Conservation (phyloP, 2,888 invertebrate genomes). For the Cyclophora albipunctata region DNA sequence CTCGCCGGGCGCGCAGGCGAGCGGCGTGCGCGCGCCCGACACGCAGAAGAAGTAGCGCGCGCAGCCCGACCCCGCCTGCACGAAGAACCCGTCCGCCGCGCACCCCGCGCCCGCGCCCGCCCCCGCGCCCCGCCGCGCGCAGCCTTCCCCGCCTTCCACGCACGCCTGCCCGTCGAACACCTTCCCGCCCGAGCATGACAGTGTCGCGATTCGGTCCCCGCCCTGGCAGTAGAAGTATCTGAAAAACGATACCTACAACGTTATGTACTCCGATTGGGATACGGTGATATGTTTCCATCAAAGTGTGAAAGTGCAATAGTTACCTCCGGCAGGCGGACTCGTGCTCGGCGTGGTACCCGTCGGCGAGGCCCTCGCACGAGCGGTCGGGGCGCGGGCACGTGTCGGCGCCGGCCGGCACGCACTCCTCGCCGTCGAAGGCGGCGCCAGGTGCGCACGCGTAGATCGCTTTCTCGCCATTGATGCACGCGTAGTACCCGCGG, state of each 20-base stretch:
- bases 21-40: slow-evolving; percentile 63
- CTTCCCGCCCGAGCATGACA: slow-evolving; percentile 73
- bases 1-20: slow-evolving; percentile 60
- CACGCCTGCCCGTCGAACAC: slow-evolving; percentile 77
- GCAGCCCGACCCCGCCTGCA: slow-evolving; percentile 66
- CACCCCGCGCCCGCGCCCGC: slow-evolving; percentile 45
- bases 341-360: slow-evolving; percentile 75
- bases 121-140: slow-evolving; percentile 30
- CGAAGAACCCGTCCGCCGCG: slow-evolving; percentile 72
- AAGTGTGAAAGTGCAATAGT: background rate
- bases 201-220: slow-evolving; percentile 69
- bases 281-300: background rate
- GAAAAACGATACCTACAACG: slow-evolving; percentile 18
- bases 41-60: slow-evolving; percentile 75
- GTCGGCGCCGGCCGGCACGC: slow-evolving; percentile 50
- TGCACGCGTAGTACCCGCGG: slow-evolving; percentile 76
- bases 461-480: slow-evolving; percentile 70
- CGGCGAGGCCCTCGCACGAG: slow-evolving; percentile 64
- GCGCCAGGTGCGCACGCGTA: slow-evolving; percentile 72
- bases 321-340: slow-evolving; percentile 70
- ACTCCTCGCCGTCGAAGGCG: slow-evolving; percentile 74
- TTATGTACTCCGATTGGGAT: background rate
- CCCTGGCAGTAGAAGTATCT: slow-evolving; percentile 77
- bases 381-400: slow-evolving; percentile 54
- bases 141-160: slow-evolving; percentile 53